Base-by-base conservation (phyloP, 2,888 invertebrate species). In the Drosophila multiciliata region DNA sequence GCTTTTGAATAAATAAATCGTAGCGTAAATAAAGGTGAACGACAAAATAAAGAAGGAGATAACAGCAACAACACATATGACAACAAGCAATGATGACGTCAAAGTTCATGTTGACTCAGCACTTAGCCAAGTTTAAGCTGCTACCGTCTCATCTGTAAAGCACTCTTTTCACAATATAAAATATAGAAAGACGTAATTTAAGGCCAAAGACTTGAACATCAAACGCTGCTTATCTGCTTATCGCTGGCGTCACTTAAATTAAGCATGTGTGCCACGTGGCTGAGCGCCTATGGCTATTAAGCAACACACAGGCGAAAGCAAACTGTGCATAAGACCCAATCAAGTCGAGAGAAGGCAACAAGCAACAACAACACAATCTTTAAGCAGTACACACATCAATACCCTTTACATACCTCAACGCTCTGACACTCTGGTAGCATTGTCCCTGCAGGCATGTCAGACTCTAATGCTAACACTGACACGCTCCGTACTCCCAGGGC, bases 401-500 rank as follows among this genome's bases (percentile, higher is more conserved):
- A 77, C 68, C 73, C 78, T 78, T 78, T 83, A 83, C 83, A 81
- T 74, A 86, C 71, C 84, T 75, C 73, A 66, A 74, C 76, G 86
- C 70, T 73, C 40, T 63, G 64, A 38, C 50, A 50, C 50, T 60
- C 60, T 33, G 52, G 17, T 57, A 64, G 52, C 74, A 73, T 75
- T 87, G 78, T 87, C 89, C 91, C 89, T 81, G 66, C 81, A 90
- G 91, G 86, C 85, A 89, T 91, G 89, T 90, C 90, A 90, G 83
- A 83, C 87, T 85, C 86, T 89, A 89, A 90, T 89, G 83, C 87
- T 86, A 87, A 84, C 90, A 76, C 83, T 91, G 91, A 87, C 91
- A 90, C 90, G 89, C 87, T 88, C 67, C 64, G 38, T 65, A 75
- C 71, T 78, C 82, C 80, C 82, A 55, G 29, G 49, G 73, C 69